Conservation (phyloP, 2,113 vertebrate genomes). For the Ceratotherium simum region DNA sequence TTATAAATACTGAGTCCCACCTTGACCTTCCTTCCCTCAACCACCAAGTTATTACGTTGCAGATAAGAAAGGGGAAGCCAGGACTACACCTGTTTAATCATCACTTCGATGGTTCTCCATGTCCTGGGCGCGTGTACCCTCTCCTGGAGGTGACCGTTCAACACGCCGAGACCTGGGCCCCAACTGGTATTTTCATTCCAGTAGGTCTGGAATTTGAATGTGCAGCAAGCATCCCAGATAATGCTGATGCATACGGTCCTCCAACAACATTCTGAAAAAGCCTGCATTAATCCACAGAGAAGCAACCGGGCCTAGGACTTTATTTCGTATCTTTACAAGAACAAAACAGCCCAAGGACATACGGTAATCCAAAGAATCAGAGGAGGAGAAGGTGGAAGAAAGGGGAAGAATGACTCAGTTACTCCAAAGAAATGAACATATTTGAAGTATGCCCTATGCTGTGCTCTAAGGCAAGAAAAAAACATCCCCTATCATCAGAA, state of each 20-base stretch:
- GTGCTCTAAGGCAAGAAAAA: neutral
- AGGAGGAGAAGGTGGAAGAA: neutral
- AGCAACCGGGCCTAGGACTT: neutral
- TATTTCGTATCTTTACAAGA: neutral
- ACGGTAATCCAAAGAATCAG: neutral
- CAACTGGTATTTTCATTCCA: rapidly evolving
- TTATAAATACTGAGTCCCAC: neutral
- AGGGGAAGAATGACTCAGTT: neutral
- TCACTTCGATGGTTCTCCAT: too few species aligned
- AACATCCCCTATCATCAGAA: neutral
- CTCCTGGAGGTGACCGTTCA: rapidly evolving
- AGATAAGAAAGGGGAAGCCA: neutral
- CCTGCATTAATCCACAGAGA: neutral
- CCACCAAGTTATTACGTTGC: too few species aligned
- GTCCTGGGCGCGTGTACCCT: neutral
- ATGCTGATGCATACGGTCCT: rapidly evolving
- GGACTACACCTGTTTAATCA: rapidly evolving
- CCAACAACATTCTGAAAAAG: neutral
- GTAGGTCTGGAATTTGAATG: neutral
- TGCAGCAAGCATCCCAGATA: rapidly evolving
- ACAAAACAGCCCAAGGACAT: neutral
- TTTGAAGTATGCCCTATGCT: neutral
- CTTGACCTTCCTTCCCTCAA: neutral
- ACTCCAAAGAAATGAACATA: neutral
- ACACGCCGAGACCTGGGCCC: rapidly evolving